These are phyloP conservation scores for Alethe diademata DNA, from an alignment of 2,113 vertebrate genomes.

Conservation along the genomic window DNA sequence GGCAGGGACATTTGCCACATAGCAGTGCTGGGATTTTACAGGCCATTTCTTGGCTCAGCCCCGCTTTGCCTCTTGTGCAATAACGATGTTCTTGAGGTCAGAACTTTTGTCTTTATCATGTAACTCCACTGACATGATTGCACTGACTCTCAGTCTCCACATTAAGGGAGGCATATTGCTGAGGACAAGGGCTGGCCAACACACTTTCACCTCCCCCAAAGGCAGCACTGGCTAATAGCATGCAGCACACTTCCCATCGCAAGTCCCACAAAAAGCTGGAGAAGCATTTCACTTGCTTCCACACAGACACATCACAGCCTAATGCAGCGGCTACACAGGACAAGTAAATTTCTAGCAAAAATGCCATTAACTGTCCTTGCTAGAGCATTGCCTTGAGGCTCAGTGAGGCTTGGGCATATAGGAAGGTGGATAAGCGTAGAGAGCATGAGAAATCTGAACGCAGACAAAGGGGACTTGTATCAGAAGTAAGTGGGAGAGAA, in stretches of 20 bases:
- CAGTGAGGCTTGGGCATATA: not conserved
- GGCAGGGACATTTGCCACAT: not conserved
- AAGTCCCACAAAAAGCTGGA: not conserved
- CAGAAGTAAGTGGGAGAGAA: slow-evolving; percentile 13
- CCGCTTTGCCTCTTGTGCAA: not conserved
- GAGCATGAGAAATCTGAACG: not conserved
- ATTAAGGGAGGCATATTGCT: not conserved
- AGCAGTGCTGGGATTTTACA: not conserved
- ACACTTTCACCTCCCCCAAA: not conserved
- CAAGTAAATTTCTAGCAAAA: not conserved
- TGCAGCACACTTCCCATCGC: not conserved
- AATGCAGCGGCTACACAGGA: not conserved
- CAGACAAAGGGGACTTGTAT: not conserved
- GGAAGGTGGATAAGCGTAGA: not conserved
- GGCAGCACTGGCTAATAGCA: accelerated
- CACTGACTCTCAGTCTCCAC: not conserved
- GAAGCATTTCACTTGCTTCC: not conserved
- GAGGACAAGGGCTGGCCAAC: not conserved
- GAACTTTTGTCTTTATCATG: not conserved
- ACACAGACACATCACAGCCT: not conserved
- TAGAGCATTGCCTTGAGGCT: not conserved
- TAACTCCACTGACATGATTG: not conserved
- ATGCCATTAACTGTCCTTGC: not conserved
- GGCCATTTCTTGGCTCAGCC: not conserved
- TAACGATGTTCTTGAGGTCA: not conserved